Percentiles rank a stretch among this genome's conserved stretches.
These are phyloP conservation scores for Fissipunctia ypsillon DNA, from an alignment of 2,888 invertebrate species.

Conservation along the genomic window DNA sequence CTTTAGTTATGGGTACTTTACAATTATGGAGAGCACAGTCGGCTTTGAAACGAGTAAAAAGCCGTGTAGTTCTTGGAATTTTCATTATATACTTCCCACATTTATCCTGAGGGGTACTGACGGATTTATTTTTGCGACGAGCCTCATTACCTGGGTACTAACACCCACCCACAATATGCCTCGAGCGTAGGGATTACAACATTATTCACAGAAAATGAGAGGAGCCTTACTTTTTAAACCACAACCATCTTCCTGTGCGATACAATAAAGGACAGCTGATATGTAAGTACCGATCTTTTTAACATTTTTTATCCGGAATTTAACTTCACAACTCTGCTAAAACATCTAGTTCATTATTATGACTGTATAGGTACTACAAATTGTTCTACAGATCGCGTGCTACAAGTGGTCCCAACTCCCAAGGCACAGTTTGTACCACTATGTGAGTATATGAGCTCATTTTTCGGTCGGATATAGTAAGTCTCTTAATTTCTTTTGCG, in stretches of 20 bases:
- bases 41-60: conserved; percentile 6
- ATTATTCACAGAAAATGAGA: conserved; percentile 36
- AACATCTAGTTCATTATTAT: conserved; percentile 4
- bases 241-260: conserved; percentile 1
- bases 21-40: background rate
- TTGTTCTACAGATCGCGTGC: conserved; percentile 1
- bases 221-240: conserved; percentile 26
- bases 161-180: conserved; percentile 34
- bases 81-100: conserved; percentile 12
- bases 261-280: conserved; percentile 19
- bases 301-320: background rate
- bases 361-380: background rate
- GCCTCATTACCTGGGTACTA: conserved; percentile 25
- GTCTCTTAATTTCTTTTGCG: background rate
- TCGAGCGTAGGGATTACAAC: conserved; percentile 26
- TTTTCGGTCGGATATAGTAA: conserved; percentile 13
- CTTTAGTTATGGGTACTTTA: background rate
- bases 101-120: conserved; percentile 14
- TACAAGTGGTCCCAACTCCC: conserved; percentile 26
- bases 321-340: background rate
- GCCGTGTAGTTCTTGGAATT: background rate
- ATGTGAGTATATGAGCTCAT: background rate
- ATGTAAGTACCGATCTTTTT: conserved; percentile 1
- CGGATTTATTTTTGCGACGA: conserved; percentile 31
- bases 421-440: conserved; percentile 13